A percentile compares a stretch with the other conserved stretches of the same genome.
Evolutionary conservation across 2,888 invertebrate genomes (phyloP).

Genomic region (Anthophora plumipes): DNA sequence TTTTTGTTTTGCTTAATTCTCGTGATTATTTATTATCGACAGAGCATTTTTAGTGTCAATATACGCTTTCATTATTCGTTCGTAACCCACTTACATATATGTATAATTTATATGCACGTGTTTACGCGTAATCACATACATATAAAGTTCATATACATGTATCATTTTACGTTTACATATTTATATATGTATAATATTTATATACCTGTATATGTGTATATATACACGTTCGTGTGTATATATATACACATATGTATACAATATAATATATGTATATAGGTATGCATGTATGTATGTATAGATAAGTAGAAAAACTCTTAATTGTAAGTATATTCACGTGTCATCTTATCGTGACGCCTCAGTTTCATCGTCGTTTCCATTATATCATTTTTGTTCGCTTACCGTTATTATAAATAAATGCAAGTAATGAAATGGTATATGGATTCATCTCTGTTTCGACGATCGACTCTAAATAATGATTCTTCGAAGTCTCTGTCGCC

Average conservation of each 20-base stretch:
- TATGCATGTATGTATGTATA: constrained; percentile 49
- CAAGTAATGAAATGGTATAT: constrained; percentile 42
- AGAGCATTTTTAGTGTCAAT: constrained; percentile 67
- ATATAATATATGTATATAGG: constrained; percentile 39
- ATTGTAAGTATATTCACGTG: constrained; percentile 57
- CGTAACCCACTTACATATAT: constrained; percentile 59
- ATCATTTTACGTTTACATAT: constrained; percentile 66
- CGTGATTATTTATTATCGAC: constrained; percentile 79
- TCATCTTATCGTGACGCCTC: constrained; percentile 15
- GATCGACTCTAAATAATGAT: constrained; percentile 32
- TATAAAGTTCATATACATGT: constrained; percentile 31
- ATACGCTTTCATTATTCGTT: constrained; percentile 70
- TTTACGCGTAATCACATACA: constrained; percentile 59
- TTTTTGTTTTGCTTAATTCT: constrained; percentile 6
- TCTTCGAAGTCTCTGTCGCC: constrained; percentile 30
- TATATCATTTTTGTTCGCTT: constrained; percentile 27
- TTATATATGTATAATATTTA: constrained; percentile 69
- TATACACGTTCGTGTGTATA: constrained; percentile 57
- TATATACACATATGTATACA: constrained; percentile 49
- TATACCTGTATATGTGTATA: constrained; percentile 69
- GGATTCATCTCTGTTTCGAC: constrained; percentile 16
- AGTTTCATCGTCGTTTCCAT: constrained; percentile 1
- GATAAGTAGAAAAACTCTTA: constrained; percentile 80
- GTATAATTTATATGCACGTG: constrained; percentile 42
- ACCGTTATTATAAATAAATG: constrained; percentile 46